These are phyloP conservation scores for Coracias cyanogaster DNA, from an alignment of 2,797 vertebrate species.

Conservation along the genomic window DNA sequence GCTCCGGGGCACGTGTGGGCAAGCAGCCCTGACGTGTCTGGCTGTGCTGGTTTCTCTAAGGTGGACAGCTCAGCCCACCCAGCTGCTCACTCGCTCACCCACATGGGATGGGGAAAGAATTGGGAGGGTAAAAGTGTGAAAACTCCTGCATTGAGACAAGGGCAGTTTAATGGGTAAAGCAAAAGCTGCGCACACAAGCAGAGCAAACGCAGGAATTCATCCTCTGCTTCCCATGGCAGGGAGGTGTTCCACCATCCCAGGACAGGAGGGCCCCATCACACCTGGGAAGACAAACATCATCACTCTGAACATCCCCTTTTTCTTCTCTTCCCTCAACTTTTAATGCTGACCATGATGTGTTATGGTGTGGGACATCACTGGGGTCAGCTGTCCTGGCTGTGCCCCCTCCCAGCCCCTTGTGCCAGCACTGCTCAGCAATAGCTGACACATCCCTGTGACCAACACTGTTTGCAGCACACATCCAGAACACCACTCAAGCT, in stretches of 20 bases:
- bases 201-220: neutral
- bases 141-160: accelerated
- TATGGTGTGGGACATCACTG: accelerated
- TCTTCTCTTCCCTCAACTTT: neutral
- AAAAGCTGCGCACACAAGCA: accelerated
- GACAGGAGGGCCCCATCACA: too few species aligned
- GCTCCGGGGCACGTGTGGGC: accelerated
- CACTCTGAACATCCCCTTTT: accelerated
- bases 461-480: neutral
- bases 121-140: accelerated
- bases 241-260: neutral
- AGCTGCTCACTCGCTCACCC: accelerated
- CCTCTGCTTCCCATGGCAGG: accelerated
- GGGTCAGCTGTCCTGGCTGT: neutral
- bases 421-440: neutral
- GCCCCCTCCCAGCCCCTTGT: neutral
- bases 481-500: too few species aligned
- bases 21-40: accelerated
- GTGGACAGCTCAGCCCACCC: neutral
- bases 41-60: neutral
- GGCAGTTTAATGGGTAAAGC: neutral
- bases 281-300: neutral
- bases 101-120: accelerated
- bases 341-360: accelerated
- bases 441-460: neutral